Conservation (phyloP, 2,888 invertebrate genomes). For the Iphiclides podalirius region DNA sequence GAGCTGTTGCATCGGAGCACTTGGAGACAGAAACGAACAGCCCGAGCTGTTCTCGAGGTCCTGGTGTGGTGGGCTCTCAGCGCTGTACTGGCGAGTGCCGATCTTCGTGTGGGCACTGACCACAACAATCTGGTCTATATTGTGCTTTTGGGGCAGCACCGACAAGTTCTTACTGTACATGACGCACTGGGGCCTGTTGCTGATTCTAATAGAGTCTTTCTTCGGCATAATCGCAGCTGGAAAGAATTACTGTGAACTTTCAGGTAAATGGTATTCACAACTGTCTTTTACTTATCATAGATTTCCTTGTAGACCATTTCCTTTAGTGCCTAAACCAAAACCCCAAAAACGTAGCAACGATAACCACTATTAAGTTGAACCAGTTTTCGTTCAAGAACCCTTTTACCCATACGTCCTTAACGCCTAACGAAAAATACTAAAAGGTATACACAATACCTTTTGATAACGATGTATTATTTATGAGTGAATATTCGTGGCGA, state of each 20-base stretch:
- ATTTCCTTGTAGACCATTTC: no score
- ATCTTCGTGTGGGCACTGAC: conserved; percentile 58
- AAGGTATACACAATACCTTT: no score
- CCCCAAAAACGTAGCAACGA: no score
- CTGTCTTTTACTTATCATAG: no score
- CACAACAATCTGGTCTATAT: conserved; percentile 50
- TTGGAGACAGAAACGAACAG: conserved; percentile 47
- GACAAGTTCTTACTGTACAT: conserved; percentile 75
- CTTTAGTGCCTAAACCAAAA: no score
- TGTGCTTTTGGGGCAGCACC: conserved; percentile 61
- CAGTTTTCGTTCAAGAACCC: no score
- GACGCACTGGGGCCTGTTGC: conserved; percentile 77
- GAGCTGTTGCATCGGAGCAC: conserved; percentile 50
- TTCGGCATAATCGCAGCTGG: conserved; percentile 60
- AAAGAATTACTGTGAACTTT: conserved; percentile 39
- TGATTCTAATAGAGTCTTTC: conserved; percentile 57
- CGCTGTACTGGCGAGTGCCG: conserved; percentile 64
- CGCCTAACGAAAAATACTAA: no score
- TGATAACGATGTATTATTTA: neutral
- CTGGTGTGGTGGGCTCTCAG: conserved; percentile 49
- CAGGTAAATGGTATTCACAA: no score
- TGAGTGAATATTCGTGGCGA: conserved; percentile 1
- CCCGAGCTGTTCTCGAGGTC: conserved; percentile 53
- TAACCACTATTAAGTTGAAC: no score
- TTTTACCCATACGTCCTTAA: no score